Evolutionary conservation across 2,888 invertebrate species (phyloP), one percentile per base, ranked within the genome.

Genomic region (Rhaphigaster nebulosa): DNA sequence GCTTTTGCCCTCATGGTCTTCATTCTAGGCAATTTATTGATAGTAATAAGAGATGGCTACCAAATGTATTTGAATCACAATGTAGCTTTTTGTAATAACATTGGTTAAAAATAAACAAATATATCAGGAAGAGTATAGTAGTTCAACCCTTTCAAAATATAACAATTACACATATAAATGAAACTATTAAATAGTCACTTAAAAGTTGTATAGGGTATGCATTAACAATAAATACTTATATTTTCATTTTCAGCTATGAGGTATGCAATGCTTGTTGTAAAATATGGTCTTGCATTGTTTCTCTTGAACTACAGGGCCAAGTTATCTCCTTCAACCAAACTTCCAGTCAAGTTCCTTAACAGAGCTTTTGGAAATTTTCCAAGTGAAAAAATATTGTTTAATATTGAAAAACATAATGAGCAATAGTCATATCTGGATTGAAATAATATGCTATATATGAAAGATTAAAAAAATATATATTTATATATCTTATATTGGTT

Each of bases 191-290:
- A 54, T 50, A 29, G 54, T 88, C 15, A 5, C 26, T n/a, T 18
- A 23, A n/a, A 54, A 88, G 60, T 23, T 4, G 8, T 56, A 34
- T 88, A 10, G 34, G 29, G n/a, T 5, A 10, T 38, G n/a, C n/a
- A n/a, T 54, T 23, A 13, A 54, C 20, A 54, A 65, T 65, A 29
- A 65, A 13, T 29, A 10, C 29, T 29, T 65, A 3, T 65, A 29
- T 89, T 29, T 70, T 45, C 20, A 23, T 65, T 90, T 90, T 52
- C 90, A 90, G 90, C 90, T 23, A 90, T 90, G 90, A 45, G 90
- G 41, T 90, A 80, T 52, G 90, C 80, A 90, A 80, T 90, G 80
- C 45, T 90, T 29, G 52, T 80, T 23, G 45, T 76, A 26, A 90
- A 90, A 54, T 90, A 90, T 90, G 90, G 76, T n/a, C 29, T 90